Evolutionary conservation across 2,888 invertebrate species (phyloP), one percentile per base, ranked within the genome.

Genomic region (Andrena fulva): DNA sequence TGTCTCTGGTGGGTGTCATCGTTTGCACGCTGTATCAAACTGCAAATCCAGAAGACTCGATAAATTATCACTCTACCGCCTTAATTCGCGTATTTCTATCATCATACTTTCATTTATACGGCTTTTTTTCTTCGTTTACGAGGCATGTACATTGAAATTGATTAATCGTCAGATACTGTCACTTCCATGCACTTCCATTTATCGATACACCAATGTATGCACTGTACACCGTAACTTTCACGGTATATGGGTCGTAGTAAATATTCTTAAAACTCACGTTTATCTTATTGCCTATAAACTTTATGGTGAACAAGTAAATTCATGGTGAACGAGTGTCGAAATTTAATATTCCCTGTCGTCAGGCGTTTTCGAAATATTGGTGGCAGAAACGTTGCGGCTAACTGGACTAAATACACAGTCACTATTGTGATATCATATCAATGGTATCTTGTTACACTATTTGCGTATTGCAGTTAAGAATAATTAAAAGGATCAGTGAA

Each of bases 1-100:
- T 96, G 88, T 96, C 96, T 82, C 91, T 93, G 5, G 85, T 82
- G 6, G 91, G 90, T 89, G 93, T 89, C 93, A 93, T 93, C 35
- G 52, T 78, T 83, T 75, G 31, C 62, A 56, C 20, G 69, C 50
- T 10, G 12, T 31, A 10, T 63, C 62, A 29, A 74, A 74, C 2
- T 48, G 50, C 50, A 42, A 80, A 68, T 67, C 54, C 64, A 67
- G 69, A 80, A 81, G 50, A 42, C 31, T 71, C 63, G 52, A 82
- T 80, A 68, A 82, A 75, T 68, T 35, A 73, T 76, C 31, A 31
- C 27, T 72, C 63, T 66, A 77, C 67, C 73, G 59, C 10, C 56
- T 64, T 42, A 56, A 63, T 35, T 77, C 35, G 31, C 27, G 50
- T 52, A 64, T 60, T 67, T 77, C 62, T 52, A 50, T 54, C 64